These are phyloP conservation scores for Acheta domesticus DNA, from an alignment of 2,888 invertebrate genomes.

Conservation along the genomic window DNA sequence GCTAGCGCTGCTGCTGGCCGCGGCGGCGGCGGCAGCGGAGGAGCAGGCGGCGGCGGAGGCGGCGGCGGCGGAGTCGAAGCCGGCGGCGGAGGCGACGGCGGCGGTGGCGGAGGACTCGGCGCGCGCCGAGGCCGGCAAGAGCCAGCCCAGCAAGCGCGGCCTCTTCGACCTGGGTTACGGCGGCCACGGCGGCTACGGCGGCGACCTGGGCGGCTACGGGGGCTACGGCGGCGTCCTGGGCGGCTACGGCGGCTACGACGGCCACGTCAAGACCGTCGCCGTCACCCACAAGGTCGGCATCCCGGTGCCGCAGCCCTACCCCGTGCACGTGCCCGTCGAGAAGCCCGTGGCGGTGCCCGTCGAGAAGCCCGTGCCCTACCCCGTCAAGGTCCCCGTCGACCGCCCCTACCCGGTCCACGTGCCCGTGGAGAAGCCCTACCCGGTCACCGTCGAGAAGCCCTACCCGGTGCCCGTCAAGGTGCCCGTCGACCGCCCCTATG, in stretches of 20 bases:
- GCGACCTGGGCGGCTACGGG: neutral
- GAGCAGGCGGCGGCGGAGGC: neutral
- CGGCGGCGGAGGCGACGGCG: neutral
- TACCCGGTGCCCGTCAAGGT: constrained; percentile 55
- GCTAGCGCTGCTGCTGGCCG: neutral
- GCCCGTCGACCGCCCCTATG: constrained; percentile 59
- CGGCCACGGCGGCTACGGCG: constrained; percentile 37
- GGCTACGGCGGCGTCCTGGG: neutral
- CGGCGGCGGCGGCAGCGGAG: neutral
- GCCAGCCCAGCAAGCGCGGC: constrained; percentile 4
- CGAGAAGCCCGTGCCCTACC: constrained; percentile 71
- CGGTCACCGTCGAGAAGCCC: constrained; percentile 69
- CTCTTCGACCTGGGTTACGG: constrained; percentile 40
- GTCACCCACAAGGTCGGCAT: constrained; percentile 71
- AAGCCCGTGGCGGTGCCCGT: constrained; percentile 69
- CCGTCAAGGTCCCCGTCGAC: constrained; percentile 61
- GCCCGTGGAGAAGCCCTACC: constrained; percentile 69
- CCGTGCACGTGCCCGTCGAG: constrained; percentile 68
- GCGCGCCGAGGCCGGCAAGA: neutral
- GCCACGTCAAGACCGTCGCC: neutral
- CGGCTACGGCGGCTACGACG: neutral
- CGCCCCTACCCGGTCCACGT: constrained; percentile 65
- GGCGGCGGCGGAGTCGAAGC: neutral
- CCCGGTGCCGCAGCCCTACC: constrained; percentile 65
- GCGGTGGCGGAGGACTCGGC: neutral